Evolutionary conservation across 35 echinoderm and acorn worm species (phyloP).

Genomic region (Apostichopus californicus): DNA sequence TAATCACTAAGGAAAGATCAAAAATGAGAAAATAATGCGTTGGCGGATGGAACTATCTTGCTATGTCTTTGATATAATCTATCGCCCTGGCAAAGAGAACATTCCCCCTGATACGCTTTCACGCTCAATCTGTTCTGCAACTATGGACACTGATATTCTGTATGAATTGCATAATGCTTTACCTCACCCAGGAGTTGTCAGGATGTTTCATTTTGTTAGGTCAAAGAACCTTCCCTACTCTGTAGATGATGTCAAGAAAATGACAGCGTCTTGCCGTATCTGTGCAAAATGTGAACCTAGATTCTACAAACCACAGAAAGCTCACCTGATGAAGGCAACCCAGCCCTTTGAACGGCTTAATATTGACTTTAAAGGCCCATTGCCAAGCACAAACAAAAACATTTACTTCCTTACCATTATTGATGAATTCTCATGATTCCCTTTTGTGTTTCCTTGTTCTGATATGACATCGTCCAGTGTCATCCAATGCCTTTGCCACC

Average conservation of each 20-base stretch:
- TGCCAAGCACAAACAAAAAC: conserved; percentile 45
- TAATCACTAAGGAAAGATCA: conserved; percentile 59
- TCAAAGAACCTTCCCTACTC: too few species aligned
- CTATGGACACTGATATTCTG: conserved; percentile 15
- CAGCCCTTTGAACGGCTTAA: conserved; percentile 33
- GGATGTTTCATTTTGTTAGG: conserved; percentile 41
- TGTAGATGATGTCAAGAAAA: conserved; percentile 24
- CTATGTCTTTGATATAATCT: conserved; percentile 49
- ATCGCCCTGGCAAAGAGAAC: conserved; percentile 39
- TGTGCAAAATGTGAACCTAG: conserved; percentile 6
- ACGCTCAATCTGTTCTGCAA: too few species aligned
- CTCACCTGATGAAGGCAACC: conserved; percentile 39
- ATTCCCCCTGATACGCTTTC: neutral
- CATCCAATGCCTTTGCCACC: neutral
- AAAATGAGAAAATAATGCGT: conserved; percentile 52
- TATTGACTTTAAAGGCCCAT: neutral
- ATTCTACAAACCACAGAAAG: too few species aligned
- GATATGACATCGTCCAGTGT: neutral
- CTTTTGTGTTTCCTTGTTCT: conserved; percentile 29
- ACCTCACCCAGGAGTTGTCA: conserved; percentile 43
- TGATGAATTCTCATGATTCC: conserved; percentile 51
- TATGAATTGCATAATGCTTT: conserved; percentile 33
- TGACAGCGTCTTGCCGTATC: neutral
- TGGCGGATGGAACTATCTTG: neutral
- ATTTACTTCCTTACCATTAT: conserved; percentile 46